A percentile compares a stretch with the other conserved stretches of the same genome.
Evolutionary conservation across 2,888 invertebrate species (phyloP).

Genomic region (Oscheius sp.): DNA sequence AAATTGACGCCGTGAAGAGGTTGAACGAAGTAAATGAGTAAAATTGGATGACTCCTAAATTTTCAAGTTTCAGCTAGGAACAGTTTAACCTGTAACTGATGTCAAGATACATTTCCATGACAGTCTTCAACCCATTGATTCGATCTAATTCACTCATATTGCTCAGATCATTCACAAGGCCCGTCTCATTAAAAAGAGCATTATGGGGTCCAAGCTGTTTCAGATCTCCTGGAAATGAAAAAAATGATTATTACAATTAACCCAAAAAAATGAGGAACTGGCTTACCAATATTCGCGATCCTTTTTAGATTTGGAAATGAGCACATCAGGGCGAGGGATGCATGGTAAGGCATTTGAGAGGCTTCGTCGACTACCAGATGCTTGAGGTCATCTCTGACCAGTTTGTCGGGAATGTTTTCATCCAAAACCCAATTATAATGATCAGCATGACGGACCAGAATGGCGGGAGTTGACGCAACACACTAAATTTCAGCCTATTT

Average conservation of each 20-base stretch:
- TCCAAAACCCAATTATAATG: neutral
- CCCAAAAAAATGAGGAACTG: too few species aligned
- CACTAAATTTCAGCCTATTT: neutral
- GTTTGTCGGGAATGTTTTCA: neutral
- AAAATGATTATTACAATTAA: too few species aligned
- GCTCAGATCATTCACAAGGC: neutral
- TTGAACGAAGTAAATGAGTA: neutral
- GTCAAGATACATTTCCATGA: neutral
- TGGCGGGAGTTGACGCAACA: neutral
- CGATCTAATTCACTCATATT: neutral
- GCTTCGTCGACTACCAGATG: slow-evolving; percentile 1
- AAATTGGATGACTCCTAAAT: neutral
- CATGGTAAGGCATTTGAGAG: neutral
- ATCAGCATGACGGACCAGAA: neutral
- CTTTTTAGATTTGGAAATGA: neutral
- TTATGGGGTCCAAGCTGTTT: neutral
- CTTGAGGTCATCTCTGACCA: neutral
- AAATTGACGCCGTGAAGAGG: neutral
- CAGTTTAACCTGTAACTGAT: neutral
- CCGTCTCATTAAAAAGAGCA: neutral
- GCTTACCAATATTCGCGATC: neutral
- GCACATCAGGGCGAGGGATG: neutral
- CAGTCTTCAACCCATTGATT: neutral
- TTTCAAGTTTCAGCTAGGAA: neutral
- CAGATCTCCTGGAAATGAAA: neutral